Percentiles rank a stretch among this genome's conserved stretches.
These are phyloP conservation scores for Hydropsyche tenuis DNA, from an alignment of 1,140 invertebrate genomes.

Conservation along the genomic window DNA sequence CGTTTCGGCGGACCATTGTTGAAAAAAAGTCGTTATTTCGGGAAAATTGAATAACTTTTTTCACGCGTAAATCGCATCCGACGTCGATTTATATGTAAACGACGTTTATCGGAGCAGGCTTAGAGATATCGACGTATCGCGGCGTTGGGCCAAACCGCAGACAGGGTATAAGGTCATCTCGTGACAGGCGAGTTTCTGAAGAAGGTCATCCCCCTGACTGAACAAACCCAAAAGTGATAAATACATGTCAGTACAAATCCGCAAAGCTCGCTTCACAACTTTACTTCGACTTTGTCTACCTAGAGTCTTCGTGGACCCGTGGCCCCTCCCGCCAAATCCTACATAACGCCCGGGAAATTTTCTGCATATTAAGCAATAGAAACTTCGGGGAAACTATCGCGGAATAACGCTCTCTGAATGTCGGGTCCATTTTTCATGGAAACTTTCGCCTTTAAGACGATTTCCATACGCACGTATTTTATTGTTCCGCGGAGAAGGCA, in stretches of 20 bases:
- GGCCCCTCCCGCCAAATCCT: slow-evolving; percentile 1
- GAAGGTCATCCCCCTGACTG: slow-evolving; percentile 30
- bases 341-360: slow-evolving; percentile 33
- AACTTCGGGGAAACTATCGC: slow-evolving; percentile 22
- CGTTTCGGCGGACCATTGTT: too few species aligned
- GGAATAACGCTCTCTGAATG: slow-evolving; percentile 11
- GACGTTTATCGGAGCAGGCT: too few species aligned
- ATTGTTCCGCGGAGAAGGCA: too few species aligned
- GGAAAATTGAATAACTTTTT: neutral
- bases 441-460: too few species aligned
- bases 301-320: neutral
- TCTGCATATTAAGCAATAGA: slow-evolving; percentile 41
- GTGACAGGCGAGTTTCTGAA: slow-evolving; percentile 36
- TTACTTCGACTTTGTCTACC: slow-evolving; percentile 38
- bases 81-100: neutral
- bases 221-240: slow-evolving; percentile 39
- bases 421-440: slow-evolving; percentile 22
- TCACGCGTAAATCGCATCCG: neutral
- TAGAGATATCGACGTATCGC: neutral
- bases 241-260: slow-evolving; percentile 43
- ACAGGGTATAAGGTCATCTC: slow-evolving; percentile 16
- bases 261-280: slow-evolving; percentile 40
- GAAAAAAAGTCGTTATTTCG: too few species aligned
- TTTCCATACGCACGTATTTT: too few species aligned
- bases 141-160: slow-evolving; percentile 19